Evolutionary conservation across 2,113 vertebrate genomes (phyloP).

Genomic region (Hyla sarda): DNA sequence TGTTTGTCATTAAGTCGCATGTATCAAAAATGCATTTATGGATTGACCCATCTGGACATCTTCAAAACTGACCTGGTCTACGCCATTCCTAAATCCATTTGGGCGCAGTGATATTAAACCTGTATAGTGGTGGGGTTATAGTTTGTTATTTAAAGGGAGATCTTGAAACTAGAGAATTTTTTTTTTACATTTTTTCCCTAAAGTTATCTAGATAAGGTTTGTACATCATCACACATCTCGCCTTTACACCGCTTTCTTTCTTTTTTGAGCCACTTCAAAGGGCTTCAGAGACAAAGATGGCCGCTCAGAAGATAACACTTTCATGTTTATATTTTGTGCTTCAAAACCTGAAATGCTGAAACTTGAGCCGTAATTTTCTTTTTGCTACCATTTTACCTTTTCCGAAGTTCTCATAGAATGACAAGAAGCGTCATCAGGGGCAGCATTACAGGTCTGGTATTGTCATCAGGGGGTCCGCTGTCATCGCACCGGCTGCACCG

Average conservation of each 20-base stretch:
- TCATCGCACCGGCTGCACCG: background rate
- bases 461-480: background rate
- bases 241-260: background rate
- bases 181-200: too few relatives aligned
- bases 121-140: too few relatives aligned
- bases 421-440: conserved; percentile 3
- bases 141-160: too few relatives aligned
- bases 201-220: too few relatives aligned
- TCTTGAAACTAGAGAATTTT: too few relatives aligned
- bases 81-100: too few relatives aligned
- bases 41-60: too few relatives aligned
- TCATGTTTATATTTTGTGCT: background rate
- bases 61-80: too few relatives aligned
- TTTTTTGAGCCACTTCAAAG: background rate
- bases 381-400: background rate
- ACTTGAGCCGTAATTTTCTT: background rate
- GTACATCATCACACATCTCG: too few relatives aligned
- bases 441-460: background rate
- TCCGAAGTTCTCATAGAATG: background rate
- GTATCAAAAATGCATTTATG: too few relatives aligned
- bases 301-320: background rate
- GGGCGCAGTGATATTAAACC: too few relatives aligned
- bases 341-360: background rate
- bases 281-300: background rate
- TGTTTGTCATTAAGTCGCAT: too few relatives aligned